These are phyloP conservation scores for Triplophysa dalaica DNA, from an alignment of 2,113 vertebrate genomes.

Conservation along the genomic window DNA sequence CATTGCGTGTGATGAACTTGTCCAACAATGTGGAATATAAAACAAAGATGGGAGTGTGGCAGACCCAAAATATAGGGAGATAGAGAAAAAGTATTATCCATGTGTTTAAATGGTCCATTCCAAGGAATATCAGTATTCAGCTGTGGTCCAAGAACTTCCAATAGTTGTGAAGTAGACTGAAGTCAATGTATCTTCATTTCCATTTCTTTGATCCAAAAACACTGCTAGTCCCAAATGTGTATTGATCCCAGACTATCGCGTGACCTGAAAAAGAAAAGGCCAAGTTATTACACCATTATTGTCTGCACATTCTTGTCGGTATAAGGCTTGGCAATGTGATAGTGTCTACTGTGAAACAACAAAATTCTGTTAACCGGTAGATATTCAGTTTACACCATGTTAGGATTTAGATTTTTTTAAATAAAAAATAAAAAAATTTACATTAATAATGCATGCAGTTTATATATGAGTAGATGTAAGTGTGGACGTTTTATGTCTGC, in stretches of 20 bases:
- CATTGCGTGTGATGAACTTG: conserved; percentile 35
- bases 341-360: not conserved
- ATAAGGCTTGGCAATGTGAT: not conserved
- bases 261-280: conserved; percentile 68
- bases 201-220: conserved; percentile 35
- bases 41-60: conserved; percentile 40
- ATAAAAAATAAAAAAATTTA: too few species aligned
- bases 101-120: conserved; percentile 54
- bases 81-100: conserved; percentile 43
- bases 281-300: conserved; percentile 3
- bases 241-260: conserved; percentile 72
- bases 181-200: conserved; percentile 50
- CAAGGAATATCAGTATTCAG: conserved; percentile 58
- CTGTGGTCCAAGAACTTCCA: conserved; percentile 58
- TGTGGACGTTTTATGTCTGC: too few species aligned
- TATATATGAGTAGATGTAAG: too few species aligned
- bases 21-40: conserved; percentile 39
- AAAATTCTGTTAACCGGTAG: not conserved
- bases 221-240: conserved; percentile 50
- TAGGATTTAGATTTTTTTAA: too few species aligned
- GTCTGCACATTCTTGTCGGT: not conserved
- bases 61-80: conserved; percentile 11
- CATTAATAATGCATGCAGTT: too few species aligned
- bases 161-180: conserved; percentile 58
- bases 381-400: not conserved